phyloP scores from a whole-genome alignment of 2,113 vertebrate genomes.

The Myiozetetes cayanensis region DNA sequence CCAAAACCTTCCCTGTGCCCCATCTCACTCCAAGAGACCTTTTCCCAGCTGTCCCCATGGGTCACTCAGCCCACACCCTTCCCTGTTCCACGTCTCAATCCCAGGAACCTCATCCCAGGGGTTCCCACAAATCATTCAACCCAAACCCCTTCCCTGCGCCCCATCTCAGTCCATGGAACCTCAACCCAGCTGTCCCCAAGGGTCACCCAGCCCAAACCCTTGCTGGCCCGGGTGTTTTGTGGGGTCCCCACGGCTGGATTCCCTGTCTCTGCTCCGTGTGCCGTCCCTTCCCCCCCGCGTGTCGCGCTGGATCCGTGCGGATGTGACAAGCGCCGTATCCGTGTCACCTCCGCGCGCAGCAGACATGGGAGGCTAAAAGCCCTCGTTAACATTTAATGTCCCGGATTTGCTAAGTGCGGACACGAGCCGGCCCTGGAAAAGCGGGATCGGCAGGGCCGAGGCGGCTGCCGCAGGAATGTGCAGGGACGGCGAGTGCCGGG shows the following conservation, averaged over 20 bases:
- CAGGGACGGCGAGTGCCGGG: fast-evolving
- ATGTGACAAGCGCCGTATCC: neutral
- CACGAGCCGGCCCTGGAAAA: fast-evolving
- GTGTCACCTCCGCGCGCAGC: fast-evolving
- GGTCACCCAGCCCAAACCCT: neutral
- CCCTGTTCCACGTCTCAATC: fast-evolving
- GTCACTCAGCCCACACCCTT: neutral
- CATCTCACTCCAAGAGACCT: fast-evolving
- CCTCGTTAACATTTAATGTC: neutral
- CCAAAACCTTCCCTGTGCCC: neutral
- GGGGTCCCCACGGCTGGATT: neutral
- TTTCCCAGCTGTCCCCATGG: neutral
- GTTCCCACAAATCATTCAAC: too few species aligned
- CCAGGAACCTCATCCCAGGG: neutral
- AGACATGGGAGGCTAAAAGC: neutral
- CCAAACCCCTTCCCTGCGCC: neutral
- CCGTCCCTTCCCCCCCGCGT: too few species aligned
- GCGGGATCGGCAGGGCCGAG: neutral
- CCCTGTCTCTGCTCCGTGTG: neutral
- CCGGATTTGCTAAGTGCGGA: neutral
- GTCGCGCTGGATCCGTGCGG: fast-evolving
- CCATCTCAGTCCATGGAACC: neutral
- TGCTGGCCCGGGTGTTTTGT: fast-evolving
- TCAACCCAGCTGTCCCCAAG: neutral
- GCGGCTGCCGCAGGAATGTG: neutral